Evolutionary conservation across 2,888 invertebrate species (phyloP).

Genomic region (Pachymerium ferrugineum): DNA sequence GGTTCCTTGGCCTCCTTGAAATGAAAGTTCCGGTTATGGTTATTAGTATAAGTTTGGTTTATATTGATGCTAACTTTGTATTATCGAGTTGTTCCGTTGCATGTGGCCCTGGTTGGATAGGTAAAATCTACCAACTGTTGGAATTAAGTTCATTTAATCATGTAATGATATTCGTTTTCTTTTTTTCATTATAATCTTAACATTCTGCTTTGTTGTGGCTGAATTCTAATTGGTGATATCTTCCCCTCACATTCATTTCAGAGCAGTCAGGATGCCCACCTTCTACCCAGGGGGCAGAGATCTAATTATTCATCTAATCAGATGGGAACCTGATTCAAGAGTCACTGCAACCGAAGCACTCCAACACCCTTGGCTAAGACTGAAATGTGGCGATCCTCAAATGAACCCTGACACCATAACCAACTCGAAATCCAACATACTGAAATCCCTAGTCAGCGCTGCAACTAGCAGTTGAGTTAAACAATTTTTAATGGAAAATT

Average conservation of each 20-base stretch:
- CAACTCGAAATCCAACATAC: background rate
- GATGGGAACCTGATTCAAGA: background rate
- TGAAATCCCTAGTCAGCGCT: background rate
- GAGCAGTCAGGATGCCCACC: background rate
- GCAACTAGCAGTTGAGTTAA: background rate
- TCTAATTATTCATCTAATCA: background rate
- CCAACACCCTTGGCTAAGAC: background rate
- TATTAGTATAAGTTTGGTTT: too few species aligned
- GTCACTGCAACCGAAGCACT: background rate
- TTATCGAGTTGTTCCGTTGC: too few species aligned
- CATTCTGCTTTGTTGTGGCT: too few species aligned
- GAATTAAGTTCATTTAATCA: too few species aligned
- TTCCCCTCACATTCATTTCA: background rate
- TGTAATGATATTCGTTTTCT: too few species aligned
- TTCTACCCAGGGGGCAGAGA: background rate
- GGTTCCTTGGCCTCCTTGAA: too few species aligned
- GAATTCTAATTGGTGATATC: background rate
- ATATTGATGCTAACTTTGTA: too few species aligned
- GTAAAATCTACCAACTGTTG: too few species aligned
- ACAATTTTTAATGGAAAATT: background rate
- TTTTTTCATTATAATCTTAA: too few species aligned
- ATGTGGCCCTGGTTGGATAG: too few species aligned
- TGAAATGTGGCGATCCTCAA: background rate
- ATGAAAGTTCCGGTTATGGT: too few species aligned
- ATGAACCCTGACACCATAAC: background rate